Conservation (phyloP, 2,797 vertebrate genomes). For the Astyanax mexicanus region DNA sequence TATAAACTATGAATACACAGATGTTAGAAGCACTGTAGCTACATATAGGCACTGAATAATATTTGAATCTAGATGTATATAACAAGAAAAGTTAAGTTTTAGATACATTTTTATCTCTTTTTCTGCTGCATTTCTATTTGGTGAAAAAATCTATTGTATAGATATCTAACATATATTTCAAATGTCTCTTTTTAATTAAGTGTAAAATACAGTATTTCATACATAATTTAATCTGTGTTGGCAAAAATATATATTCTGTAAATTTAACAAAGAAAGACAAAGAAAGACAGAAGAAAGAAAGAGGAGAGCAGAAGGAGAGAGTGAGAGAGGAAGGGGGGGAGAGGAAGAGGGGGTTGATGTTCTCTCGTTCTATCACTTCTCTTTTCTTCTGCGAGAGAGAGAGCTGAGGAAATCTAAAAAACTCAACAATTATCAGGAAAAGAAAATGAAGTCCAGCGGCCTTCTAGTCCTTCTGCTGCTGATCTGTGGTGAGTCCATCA, state of each 20-base stretch:
- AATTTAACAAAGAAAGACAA: background rate
- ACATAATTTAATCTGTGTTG: too few species aligned
- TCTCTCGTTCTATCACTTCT: constrained; percentile 1
- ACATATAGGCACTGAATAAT: too few species aligned
- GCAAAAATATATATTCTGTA: background rate
- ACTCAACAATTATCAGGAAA: constrained; percentile 15
- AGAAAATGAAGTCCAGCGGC: constrained; percentile 67
- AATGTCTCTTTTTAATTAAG: too few species aligned
- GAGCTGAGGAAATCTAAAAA: constrained; percentile 12
- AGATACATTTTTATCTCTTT: too few species aligned
- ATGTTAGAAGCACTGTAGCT: too few species aligned
- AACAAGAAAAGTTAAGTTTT: too few species aligned
- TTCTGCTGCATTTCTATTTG: too few species aligned
- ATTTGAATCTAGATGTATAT: too few species aligned
- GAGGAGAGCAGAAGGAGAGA: background rate
- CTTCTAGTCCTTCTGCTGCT: constrained; percentile 65
- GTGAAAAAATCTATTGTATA: too few species aligned
- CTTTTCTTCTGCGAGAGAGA: constrained; percentile 26
- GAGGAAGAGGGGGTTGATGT: constrained; percentile 6
- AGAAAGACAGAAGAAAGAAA: constrained; percentile 1
- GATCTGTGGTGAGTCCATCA: constrained; percentile 63
- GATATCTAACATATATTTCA: too few species aligned
- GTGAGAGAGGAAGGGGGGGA: constrained; percentile 38
- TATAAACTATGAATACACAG: too few species aligned
- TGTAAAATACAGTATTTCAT: too few species aligned